A percentile compares a stretch with the other conserved stretches of the same genome.
These are phyloP conservation scores for Cuniculus paca DNA, from an alignment of 2,797 vertebrate genomes.

Conservation along the genomic window DNA sequence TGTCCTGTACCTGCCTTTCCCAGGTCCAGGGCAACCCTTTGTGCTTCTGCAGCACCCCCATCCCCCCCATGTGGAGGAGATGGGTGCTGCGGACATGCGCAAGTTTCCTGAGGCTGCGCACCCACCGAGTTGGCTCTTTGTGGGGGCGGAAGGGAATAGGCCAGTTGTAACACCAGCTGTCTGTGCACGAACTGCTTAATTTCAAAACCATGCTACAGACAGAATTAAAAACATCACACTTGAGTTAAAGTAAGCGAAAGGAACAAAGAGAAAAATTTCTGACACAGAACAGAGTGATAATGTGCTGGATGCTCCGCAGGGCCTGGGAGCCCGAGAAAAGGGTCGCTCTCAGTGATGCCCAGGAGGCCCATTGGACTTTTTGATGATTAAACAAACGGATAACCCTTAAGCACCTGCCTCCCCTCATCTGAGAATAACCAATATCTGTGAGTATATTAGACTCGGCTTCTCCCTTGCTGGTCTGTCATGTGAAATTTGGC, in stretches of 20 bases:
- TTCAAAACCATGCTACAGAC: conserved; percentile 72
- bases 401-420: neutral
- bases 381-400: neutral
- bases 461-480: neutral
- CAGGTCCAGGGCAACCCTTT: neutral
- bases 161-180: conserved; percentile 69
- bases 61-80: neutral
- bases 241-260: conserved; percentile 47
- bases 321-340: neutral
- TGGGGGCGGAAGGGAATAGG: conserved; percentile 56
- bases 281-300: neutral
- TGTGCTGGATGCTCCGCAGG: neutral
- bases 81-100: neutral
- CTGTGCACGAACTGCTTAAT: conserved; percentile 18
- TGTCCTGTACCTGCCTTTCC: neutral
- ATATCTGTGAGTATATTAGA: neutral
- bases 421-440: neutral
- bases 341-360: neutral
- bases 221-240: conserved; percentile 65
- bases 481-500: neutral
- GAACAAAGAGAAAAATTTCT: conserved; percentile 71
- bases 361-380: neutral
- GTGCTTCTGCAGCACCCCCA: fast-evolving
- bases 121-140: neutral
- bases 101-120: neutral